These are phyloP conservation scores for Artibeus jamaicensis DNA, from an alignment of 2,797 vertebrate species.

Conservation along the genomic window DNA sequence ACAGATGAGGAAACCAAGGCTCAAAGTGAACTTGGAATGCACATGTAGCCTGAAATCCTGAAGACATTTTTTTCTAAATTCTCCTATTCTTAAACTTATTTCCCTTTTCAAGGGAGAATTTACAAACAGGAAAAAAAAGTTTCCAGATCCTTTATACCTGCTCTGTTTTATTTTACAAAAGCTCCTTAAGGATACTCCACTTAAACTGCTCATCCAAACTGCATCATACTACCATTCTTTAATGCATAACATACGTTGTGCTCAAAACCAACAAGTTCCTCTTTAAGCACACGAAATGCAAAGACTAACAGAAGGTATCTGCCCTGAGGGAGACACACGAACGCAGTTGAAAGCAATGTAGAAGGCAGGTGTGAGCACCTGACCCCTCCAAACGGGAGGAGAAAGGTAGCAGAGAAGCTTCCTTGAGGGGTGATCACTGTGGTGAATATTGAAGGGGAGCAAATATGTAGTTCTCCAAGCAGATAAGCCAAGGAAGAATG, in stretches of 20 bases:
- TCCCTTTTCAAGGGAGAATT: not conserved
- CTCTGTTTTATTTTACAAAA: not conserved
- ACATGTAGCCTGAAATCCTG: not conserved
- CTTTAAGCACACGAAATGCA: not conserved
- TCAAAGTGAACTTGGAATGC: not conserved
- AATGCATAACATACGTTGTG: not conserved
- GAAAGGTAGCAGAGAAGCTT: not conserved
- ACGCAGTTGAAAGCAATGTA: not conserved
- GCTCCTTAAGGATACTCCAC: not conserved
- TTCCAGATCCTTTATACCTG: not conserved
- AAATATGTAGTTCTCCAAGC: not conserved
- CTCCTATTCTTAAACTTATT: slow-evolving; percentile 16
- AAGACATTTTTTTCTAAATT: slow-evolving; percentile 20
- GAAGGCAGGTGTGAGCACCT: not conserved
- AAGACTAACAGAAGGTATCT: not conserved
- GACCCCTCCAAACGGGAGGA: not conserved
- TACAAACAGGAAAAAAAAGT: not conserved
- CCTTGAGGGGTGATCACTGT: not conserved
- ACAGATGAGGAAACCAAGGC: not conserved
- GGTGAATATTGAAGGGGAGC: not conserved
- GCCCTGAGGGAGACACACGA: not conserved
- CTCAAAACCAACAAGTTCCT: not conserved
- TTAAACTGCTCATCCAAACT: not conserved
- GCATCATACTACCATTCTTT: not conserved
- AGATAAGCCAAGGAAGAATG: not conserved